Base-by-base conservation (phyloP, 2,888 invertebrate genomes). In the Nudaria mundana region DNA sequence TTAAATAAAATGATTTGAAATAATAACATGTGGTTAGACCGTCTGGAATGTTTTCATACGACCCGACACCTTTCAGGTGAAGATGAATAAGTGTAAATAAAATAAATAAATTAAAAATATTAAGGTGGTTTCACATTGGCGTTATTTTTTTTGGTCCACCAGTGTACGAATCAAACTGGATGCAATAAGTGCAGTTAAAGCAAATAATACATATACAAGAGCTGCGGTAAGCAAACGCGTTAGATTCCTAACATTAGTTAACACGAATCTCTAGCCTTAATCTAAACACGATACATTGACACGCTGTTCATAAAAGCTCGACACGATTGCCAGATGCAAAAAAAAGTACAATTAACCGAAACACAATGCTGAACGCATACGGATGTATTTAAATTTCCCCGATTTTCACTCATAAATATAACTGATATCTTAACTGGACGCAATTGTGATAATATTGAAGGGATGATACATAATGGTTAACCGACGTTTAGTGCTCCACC, bases 31-130 rank as follows among this genome's bases (percentile, higher is more conserved):
- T n/a, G 86, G 87, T 86, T 76, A 71, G 53, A 86, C 86, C 85
- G 79, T 71, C 77, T 88, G 88, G 88, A 88, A 87, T 88, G 88
- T 87, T 81, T 76, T 76, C 65, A 63, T 72, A 76, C 72, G 78
- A 85, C 84, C 85, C 79, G 83, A 86, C 85, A 86, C 87, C 88
- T 88, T 85, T 76, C 81, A 88, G 88, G 87, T 76, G 84, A 77
- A 71, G 68, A 75, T n/a, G n/a, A 76, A 72, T 69, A 69, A 72
- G 65, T 66, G 67, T 57, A 72, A 61, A 70, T 49, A 50, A 20
- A 48, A 53, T 59, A 68, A 65, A 75, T 67, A 70, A 28, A 63
- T 61, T 60, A 58, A 48, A 32, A 53, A 57, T 57, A 64, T 60
- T n/a, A n/a, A 48, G 63, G 57, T 54, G 38, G 46, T 30, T 5